These are phyloP conservation scores for Hemiprocne comata DNA, from an alignment of 2,113 vertebrate genomes.

Conservation along the genomic window DNA sequence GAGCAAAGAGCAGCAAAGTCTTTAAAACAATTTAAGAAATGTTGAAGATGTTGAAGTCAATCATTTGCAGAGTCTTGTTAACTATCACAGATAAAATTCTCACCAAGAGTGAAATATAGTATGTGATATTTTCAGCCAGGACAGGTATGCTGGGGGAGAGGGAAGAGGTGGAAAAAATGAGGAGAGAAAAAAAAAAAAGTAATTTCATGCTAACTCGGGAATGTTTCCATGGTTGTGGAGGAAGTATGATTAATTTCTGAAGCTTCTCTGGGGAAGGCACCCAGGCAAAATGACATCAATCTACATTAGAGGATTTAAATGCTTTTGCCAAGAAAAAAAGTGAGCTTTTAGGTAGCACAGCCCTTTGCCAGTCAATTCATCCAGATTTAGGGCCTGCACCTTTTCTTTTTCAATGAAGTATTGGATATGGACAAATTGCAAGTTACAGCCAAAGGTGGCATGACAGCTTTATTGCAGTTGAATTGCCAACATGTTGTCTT, in stretches of 20 bases:
- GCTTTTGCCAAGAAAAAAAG: slow-evolving; percentile 5
- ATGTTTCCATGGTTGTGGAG: neutral
- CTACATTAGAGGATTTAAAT: slow-evolving; percentile 19
- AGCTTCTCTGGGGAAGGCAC: neutral
- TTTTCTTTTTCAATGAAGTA: slow-evolving; percentile 11
- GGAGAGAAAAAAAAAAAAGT: neutral
- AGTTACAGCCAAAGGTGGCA: neutral
- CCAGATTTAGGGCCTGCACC: slow-evolving; percentile 14
- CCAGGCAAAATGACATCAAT: slow-evolving; percentile 3
- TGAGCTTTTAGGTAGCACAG: neutral
- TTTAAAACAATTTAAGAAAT: neutral
- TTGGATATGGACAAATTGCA: neutral
- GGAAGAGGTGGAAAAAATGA: neutral
- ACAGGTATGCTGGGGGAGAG: neutral
- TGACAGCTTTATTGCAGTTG: slow-evolving; percentile 41
- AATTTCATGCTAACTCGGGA: neutral
- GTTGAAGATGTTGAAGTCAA: neutral
- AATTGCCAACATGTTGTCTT: neutral
- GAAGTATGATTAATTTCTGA: slow-evolving; percentile 42
- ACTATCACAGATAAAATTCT: neutral
- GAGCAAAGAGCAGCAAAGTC: neutral
- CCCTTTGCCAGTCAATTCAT: slow-evolving; percentile 7
- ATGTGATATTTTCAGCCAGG: neutral
- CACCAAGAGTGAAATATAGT: neutral
- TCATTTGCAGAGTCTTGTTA: neutral